phyloP scores from a whole-genome alignment of 1,140 invertebrate genomes.

The Drosophila kurseongensis region DNA sequence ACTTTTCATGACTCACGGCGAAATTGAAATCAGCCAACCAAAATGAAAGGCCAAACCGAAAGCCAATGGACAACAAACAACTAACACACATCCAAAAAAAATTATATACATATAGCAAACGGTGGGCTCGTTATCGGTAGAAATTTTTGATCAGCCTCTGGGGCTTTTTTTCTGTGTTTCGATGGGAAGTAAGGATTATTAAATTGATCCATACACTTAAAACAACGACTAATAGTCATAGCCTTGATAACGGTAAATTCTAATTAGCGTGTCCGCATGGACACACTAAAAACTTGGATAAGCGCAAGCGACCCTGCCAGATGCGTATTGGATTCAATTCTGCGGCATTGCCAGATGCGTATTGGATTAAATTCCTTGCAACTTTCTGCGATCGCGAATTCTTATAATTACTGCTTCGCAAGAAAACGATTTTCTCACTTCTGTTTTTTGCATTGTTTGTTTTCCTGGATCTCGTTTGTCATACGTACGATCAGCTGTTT shows the following conservation, averaged over 20 bases:
- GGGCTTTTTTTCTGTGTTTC: constrained; percentile 7
- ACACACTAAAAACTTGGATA: constrained; percentile 14
- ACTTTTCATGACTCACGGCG: constrained; percentile 52
- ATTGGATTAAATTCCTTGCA: not conserved
- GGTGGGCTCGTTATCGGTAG: constrained; percentile 24
- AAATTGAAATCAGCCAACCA: constrained; percentile 72
- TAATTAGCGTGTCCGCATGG: constrained; percentile 25
- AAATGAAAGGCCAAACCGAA: constrained; percentile 56
- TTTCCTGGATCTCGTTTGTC: not conserved
- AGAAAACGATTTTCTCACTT: constrained; percentile 11
- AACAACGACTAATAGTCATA: constrained; percentile 19
- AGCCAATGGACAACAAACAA: constrained; percentile 43
- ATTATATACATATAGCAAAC: not conserved
- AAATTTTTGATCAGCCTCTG: constrained; percentile 33
- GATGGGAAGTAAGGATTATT: constrained; percentile 31
- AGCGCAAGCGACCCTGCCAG: constrained; percentile 13
- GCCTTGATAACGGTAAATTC: constrained; percentile 32
- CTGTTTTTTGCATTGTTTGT: constrained; percentile 33
- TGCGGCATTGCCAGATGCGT: not conserved
- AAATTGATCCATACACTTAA: constrained; percentile 17
- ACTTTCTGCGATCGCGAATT: constrained; percentile 8
- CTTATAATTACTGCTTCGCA: constrained; percentile 21
- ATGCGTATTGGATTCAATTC: constrained; percentile 13
- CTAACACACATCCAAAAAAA: constrained; percentile 14
- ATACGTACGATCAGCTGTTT: constrained; percentile 47